Conservation (phyloP, 2,888 invertebrate genomes). For the Arctia plantaginis region DNA sequence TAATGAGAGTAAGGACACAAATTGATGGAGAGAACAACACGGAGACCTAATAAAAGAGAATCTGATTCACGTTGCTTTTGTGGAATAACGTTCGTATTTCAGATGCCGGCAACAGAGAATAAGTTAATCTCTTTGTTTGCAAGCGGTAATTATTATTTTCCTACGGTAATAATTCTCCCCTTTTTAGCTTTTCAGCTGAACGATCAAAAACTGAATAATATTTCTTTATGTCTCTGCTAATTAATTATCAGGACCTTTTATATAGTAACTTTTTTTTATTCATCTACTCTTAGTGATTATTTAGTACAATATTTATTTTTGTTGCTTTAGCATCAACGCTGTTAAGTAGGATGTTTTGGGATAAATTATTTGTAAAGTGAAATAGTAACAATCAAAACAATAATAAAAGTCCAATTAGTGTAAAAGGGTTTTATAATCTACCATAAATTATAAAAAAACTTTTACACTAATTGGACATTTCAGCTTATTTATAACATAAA, state of each 20-base stretch:
- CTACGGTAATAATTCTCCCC: constrained; percentile 54
- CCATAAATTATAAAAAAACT: too few relatives aligned
- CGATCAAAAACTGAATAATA: constrained; percentile 56
- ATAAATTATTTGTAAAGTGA: background rate
- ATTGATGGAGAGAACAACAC: constrained; percentile 56
- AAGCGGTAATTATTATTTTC: constrained; percentile 62
- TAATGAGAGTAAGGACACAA: constrained; percentile 56
- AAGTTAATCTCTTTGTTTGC: constrained; percentile 63
- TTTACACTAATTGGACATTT: background rate
- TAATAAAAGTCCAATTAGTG: too few relatives aligned
- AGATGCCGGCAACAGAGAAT: constrained; percentile 56
- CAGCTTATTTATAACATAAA: background rate
- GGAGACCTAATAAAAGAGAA: constrained; percentile 62
- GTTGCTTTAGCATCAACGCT: background rate
- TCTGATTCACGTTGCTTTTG: constrained; percentile 60
- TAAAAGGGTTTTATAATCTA: too few relatives aligned
- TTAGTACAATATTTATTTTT: background rate
- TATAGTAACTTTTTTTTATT: constrained; percentile 23
- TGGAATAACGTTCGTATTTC: constrained; percentile 61
- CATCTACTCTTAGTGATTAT: constrained; percentile 23
- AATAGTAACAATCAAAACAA: too few relatives aligned
- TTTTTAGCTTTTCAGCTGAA: constrained; percentile 53
- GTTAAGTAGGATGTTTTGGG: background rate
- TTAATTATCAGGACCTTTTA: constrained; percentile 48
- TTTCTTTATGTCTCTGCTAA: constrained; percentile 53